Base-by-base conservation (phyloP, 2,888 invertebrate species). In the Habroteleia sp. region DNA sequence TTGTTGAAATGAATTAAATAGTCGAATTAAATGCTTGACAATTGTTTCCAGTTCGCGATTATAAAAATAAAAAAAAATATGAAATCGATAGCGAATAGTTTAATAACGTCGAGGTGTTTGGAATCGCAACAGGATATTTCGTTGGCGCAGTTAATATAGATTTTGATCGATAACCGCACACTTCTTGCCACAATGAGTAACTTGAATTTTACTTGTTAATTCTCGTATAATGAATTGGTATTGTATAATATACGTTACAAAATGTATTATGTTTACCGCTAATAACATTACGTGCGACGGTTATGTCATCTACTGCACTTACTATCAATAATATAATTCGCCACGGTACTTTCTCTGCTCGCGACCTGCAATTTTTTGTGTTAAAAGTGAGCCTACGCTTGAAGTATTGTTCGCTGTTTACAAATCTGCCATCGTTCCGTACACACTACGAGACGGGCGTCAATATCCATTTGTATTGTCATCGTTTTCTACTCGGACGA, bases 261-360 rank as follows among this genome's bases (percentile, higher is more conserved):
- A 62, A 68, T 56, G 44, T 41, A 63, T 74, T 69, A 68, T 68
- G 54, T 62, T 68, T 63, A 75, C 60, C 65, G 60, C 13, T 75
- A 75, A 75, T 75, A 65, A 75, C 31, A 69, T 74, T 69, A 69
- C 69, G 74, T 69, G 46, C 10, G 29, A 44, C 29, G 69, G 56
- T 74, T 74, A 74, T 69, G 60, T 74, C 74, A 74, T 63, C 65
- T 8, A 44, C 39, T 44, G 68, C 44, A 63, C 58, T 69, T 52
- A 54, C 63, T 69, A 69, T 74, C 75, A 75, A 65, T 60, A 65
- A 65, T 65, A 48, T 41, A 31, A 74, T 74, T 74, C 63, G 63
- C 69, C 27, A 63, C 58, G 50, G 58, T 31, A 75, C 75, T 75
- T 75, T 75, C 75, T 75, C 75, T 46, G 48, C 35, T 37, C 41